phyloP scores from a whole-genome alignment of 2,888 invertebrate species.

The Doris montereyensis region DNA sequence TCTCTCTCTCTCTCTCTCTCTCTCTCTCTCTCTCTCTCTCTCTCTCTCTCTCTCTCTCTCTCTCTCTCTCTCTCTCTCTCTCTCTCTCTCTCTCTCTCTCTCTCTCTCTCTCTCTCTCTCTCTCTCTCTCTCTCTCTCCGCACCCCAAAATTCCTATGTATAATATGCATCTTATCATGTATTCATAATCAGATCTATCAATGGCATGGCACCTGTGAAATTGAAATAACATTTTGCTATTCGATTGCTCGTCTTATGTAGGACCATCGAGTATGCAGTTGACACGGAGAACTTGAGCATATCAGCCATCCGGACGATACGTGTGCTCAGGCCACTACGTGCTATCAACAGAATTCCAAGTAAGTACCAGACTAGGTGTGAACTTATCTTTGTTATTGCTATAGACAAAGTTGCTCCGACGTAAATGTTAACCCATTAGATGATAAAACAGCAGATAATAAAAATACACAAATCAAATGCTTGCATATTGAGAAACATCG shows the following conservation, averaged over 20 bases:
- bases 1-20: constrained; percentile 28
- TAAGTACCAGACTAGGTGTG: too few species aligned
- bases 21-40: constrained; percentile 27
- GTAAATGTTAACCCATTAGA: too few species aligned
- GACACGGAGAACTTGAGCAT: constrained; percentile 98
- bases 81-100: constrained; percentile 24
- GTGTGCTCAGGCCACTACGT: constrained; percentile 94
- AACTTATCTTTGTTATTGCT: too few species aligned
- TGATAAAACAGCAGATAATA: too few species aligned
- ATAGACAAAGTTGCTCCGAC: not conserved
- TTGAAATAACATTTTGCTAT: not conserved
- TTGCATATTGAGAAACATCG: too few species aligned
- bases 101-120: constrained; percentile 3
- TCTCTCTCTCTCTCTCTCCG: not conserved
- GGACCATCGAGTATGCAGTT: constrained; percentile 76
- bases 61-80: constrained; percentile 31
- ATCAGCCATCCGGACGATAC: constrained; percentile 97
- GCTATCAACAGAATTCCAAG: constrained; percentile 99
- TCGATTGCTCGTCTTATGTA: constrained; percentile 56
- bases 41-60: constrained; percentile 27
- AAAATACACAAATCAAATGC: too few species aligned
- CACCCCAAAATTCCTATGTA: not conserved
- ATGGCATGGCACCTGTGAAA: too few species aligned
- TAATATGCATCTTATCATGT: too few species aligned
- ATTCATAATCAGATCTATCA: too few species aligned